Evolutionary conservation across 2,888 invertebrate species (phyloP).

Genomic region (Eupeodes luniger): DNA sequence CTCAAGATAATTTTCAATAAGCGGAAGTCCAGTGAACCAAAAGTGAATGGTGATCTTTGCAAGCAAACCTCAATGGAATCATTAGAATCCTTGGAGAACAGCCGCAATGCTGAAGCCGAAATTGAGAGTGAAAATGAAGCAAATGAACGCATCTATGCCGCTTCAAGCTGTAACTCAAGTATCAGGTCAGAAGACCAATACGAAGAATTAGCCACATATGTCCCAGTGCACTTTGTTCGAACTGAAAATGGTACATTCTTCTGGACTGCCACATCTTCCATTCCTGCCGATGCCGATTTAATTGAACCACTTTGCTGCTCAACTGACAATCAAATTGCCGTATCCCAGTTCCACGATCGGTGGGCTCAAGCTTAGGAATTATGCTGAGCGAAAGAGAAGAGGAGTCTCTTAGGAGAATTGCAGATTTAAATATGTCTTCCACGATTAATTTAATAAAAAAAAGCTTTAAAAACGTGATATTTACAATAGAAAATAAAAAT

Average conservation of each 20-base stretch:
- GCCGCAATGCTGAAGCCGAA: conserved; percentile 82
- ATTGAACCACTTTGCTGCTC: conserved; percentile 81
- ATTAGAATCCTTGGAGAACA: conserved; percentile 82
- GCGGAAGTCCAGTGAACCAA: conserved; percentile 81
- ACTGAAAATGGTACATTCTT: conserved; percentile 93
- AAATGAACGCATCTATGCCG: conserved; percentile 80
- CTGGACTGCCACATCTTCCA: conserved; percentile 88
- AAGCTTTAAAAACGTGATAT: conserved; percentile 72
- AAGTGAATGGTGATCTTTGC: conserved; percentile 72
- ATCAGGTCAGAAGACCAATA: conserved; percentile 80
- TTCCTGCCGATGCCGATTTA: conserved; percentile 82
- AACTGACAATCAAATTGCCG: conserved; percentile 82
- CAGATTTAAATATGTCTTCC: conserved; percentile 59
- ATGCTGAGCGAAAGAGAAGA: not conserved
- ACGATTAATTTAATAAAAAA: conserved; percentile 27
- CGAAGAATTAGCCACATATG: conserved; percentile 80
- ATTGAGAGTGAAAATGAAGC: conserved; percentile 80
- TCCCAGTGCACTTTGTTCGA: conserved; percentile 91
- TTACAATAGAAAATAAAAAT: conserved; percentile 39
- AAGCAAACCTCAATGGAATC: conserved; percentile 81
- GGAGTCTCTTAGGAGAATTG: not conserved
- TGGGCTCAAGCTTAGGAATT: conserved; percentile 89
- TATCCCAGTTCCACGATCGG: conserved; percentile 84
- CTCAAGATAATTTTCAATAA: conserved; percentile 88
- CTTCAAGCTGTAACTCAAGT: conserved; percentile 65